Evolutionary conservation across 1,140 invertebrate genomes (phyloP).

Genomic region (Andricus grossulariae): DNA sequence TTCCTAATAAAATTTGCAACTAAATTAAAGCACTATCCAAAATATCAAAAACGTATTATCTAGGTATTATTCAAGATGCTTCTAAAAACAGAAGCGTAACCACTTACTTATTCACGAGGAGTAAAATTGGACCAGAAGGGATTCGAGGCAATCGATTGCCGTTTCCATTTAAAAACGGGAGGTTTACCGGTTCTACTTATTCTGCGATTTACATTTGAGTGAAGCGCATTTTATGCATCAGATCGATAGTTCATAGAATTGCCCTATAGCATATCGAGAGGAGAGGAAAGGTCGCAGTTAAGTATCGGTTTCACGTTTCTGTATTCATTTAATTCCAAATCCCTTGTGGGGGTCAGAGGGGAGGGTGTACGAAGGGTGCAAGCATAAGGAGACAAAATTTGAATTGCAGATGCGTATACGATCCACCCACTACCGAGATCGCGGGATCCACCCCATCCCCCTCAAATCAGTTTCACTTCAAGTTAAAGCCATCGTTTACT

Average conservation of each 20-base stretch:
- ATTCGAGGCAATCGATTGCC: too few relatives aligned
- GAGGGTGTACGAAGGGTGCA: conserved; percentile 11
- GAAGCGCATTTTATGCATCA: too few relatives aligned
- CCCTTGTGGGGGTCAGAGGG: conserved; percentile 44
- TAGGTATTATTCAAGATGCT: too few relatives aligned
- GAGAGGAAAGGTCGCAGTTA: not conserved
- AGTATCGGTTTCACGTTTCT: conserved; percentile 58
- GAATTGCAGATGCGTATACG: conserved; percentile 65
- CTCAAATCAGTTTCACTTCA: conserved; percentile 63
- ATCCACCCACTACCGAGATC: conserved; percentile 41
- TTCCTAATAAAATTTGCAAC: too few relatives aligned
- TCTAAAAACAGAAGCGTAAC: too few relatives aligned
- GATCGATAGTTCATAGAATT: conserved; percentile 16
- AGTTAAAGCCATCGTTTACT: conserved; percentile 61
- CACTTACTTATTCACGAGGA: too few relatives aligned
- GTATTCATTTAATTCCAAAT: conserved; percentile 61
- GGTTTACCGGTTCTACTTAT: too few relatives aligned
- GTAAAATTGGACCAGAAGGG: too few relatives aligned
- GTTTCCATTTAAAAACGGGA: too few relatives aligned
- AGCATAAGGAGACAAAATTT: conserved; percentile 67
- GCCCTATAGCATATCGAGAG: not conserved
- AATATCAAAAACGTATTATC: too few relatives aligned
- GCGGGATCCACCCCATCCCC: conserved; percentile 34
- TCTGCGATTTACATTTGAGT: too few relatives aligned
- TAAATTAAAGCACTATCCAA: too few relatives aligned